Evolutionary conservation across 1,140 invertebrate species (phyloP).

Genomic region (Bactericera cockerelli): DNA sequence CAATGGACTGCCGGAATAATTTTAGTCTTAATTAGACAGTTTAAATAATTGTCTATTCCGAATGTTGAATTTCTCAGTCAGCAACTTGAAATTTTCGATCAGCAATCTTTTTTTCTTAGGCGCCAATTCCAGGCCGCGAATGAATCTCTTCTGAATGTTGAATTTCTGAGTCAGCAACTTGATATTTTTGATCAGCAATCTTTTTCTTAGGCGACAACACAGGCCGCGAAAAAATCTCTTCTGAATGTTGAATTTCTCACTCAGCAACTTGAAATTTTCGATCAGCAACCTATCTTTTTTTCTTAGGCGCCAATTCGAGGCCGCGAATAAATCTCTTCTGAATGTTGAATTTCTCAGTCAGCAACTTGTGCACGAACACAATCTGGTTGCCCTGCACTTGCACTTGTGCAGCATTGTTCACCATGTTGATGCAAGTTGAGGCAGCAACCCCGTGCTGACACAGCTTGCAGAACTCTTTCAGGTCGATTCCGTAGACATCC

Average conservation of each 20-base stretch:
- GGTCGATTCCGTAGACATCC: constrained; percentile 65
- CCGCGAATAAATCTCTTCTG: constrained; percentile 2
- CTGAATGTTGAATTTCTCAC: constrained; percentile 33
- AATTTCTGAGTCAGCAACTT: constrained; percentile 49
- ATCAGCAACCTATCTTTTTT: background rate
- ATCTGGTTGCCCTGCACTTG: constrained; percentile 86
- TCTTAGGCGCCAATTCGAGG: background rate
- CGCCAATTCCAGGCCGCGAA: background rate
- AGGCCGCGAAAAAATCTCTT: background rate
- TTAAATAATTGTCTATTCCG: too few relatives aligned
- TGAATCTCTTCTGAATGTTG: background rate
- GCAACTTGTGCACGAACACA: constrained; percentile 50
- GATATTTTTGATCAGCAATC: too few relatives aligned
- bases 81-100: too few relatives aligned
- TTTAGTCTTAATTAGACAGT: too few relatives aligned
- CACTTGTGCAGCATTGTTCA: constrained; percentile 59
- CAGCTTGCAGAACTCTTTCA: constrained; percentile 59
- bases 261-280: constrained; percentile 53
- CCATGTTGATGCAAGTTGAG: constrained; percentile 60
- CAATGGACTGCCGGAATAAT: too few relatives aligned
- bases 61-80: constrained; percentile 37
- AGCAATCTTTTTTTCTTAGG: background rate
- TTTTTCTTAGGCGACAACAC: background rate
- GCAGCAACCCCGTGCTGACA: constrained; percentile 73
- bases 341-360: constrained; percentile 38